Evolutionary conservation across 2,888 invertebrate genomes (phyloP), one percentile per base, ranked within the genome.

Genomic region (Poecilus cupreus): DNA sequence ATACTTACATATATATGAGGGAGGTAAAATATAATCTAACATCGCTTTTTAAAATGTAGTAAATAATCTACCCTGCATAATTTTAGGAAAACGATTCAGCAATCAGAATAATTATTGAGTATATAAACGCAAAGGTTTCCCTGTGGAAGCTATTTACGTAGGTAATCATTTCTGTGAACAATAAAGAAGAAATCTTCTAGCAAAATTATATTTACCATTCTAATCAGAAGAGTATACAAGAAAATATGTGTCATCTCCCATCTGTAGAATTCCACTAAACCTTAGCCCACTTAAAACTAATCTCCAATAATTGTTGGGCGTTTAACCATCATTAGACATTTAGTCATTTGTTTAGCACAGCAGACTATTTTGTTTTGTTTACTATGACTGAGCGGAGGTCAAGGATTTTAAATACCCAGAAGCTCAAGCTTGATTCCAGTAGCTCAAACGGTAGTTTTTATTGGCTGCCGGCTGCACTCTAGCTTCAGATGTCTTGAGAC

Each of bases 361-460:
- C 13, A 43, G 43, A 43, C 43, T n/a, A 10, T 51, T 18, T 51
- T 60, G 24, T 64, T 78, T 78, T 78, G 78, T 78, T 43, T 78
- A 78, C 78, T n/a, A 57, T 13, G 8, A 11, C 18, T 54, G 11
- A 32, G 4, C 32, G 39, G 37, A 68, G 68, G 18, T 79, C 79
- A 79, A 79, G 79, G 79, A 32, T 79, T 79, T 79, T 79, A 79
- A 79, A 79, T 79, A 51, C 37, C 79, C 49, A n/a, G 24, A 54
- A 22, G 10, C 16, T 2, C 16, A 51, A 24, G 18, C 11, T 32
- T 32, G 8, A 6, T 24, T 10, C 74, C 26, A 49, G 20, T 37
- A 37, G 18, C 18, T 39, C 5, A 24, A 77, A 60, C 57, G 74
- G 37, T 20, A 54, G 54, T 20, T 54, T 32, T 32, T 18, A 54